These are phyloP conservation scores for Rachycentron canadum DNA, from an alignment of 2,797 vertebrate species.

Conservation along the genomic window DNA sequence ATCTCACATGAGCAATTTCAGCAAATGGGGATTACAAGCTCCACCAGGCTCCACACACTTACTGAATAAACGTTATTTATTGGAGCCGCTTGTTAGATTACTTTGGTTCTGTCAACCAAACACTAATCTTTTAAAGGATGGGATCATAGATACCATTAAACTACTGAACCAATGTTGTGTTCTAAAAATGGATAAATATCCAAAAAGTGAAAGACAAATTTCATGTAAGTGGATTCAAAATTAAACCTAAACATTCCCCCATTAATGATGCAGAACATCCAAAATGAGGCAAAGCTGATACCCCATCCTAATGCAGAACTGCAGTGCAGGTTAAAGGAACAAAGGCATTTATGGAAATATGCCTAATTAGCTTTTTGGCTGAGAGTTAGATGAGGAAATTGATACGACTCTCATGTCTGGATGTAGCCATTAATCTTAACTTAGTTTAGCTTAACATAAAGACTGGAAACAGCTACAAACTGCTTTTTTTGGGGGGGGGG, in stretches of 20 bases:
- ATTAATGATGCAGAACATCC: background rate
- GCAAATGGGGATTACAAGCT: conserved; percentile 9
- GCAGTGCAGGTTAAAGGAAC: background rate
- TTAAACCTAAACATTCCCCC: background rate
- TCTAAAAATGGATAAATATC: conserved; percentile 1
- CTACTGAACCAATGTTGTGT: background rate
- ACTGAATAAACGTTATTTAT: background rate
- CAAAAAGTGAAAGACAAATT: background rate
- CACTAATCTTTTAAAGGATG: background rate
- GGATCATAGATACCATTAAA: background rate
- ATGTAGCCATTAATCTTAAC: background rate
- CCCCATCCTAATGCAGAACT: background rate
- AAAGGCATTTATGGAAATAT: background rate
- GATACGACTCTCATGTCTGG: background rate
- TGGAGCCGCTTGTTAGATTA: conserved; percentile 8
- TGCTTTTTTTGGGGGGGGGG: background rate
- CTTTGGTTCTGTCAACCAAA: background rate
- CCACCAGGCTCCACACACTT: conserved; percentile 16
- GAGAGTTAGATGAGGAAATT: background rate
- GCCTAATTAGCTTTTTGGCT: background rate
- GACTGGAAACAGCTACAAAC: background rate
- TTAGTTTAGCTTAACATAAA: background rate
- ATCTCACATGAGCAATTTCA: conserved; percentile 25
- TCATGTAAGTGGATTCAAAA: background rate
- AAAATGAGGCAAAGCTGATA: background rate